These are phyloP conservation scores for Ginglymostoma cirratum DNA, from an alignment of 2,113 vertebrate genomes.

Conservation along the genomic window DNA sequence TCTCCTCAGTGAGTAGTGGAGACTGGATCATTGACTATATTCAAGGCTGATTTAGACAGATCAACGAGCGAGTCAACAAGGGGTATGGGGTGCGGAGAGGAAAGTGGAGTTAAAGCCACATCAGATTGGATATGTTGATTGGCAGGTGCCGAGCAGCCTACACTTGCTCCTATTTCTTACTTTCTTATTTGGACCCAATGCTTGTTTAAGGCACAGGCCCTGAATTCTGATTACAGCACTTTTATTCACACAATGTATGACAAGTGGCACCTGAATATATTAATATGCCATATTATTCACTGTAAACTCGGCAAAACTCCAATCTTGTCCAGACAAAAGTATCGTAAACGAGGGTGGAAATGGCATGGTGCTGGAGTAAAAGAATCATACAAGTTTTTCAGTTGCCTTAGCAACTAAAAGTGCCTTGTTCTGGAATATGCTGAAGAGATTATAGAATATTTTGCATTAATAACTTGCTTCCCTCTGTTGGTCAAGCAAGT, in stretches of 20 bases:
- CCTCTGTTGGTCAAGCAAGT: not conserved
- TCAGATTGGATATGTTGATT: too few species aligned
- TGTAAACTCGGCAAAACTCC: not conserved
- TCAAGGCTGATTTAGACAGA: too few species aligned
- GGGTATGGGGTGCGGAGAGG: too few species aligned
- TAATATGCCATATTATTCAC: not conserved
- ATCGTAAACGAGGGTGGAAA: not conserved
- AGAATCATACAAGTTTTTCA: not conserved
- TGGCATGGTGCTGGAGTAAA: not conserved
- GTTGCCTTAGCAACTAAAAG: not conserved
- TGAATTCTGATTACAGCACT: not conserved
- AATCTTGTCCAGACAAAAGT: not conserved
- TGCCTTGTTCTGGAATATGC: not conserved
- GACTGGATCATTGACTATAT: too few species aligned
- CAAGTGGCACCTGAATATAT: not conserved
- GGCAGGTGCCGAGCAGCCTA: too few species aligned
- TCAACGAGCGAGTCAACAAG: too few species aligned
- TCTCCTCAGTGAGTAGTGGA: too few species aligned
- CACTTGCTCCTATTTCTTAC: too few species aligned
- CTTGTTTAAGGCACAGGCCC: not conserved
- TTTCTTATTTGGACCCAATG: not conserved
- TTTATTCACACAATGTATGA: not conserved
- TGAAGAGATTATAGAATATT: not conserved
- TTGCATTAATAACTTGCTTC: not conserved
- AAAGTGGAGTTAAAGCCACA: too few species aligned